Evolutionary conservation across 1,140 invertebrate species (phyloP), one percentile per base, ranked within the genome.

Genomic region (Campoletis sonorensis): DNA sequence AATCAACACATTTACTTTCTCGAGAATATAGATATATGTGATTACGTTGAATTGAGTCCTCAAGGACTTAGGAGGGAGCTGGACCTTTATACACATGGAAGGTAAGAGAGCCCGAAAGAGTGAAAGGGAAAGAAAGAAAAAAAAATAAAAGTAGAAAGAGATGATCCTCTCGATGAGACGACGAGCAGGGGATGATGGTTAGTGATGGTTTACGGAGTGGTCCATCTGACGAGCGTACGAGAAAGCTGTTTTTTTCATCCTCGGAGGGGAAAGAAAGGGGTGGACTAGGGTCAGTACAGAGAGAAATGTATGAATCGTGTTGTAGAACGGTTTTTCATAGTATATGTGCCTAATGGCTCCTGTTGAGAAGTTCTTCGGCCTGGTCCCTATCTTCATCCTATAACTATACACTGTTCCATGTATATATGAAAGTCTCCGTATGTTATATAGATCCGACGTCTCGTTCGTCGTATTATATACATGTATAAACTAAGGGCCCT

Each of bases 231-330:
- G 54, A 77, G 11, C 54, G 27, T 37, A 27, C 11, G 27, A 27
- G 49, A 49, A 75, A 75, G 27, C 72, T 77, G 88, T 92, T 91
- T 91, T 91, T 92, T 82, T 91, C 87, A 89, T 91, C 87, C 86
- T 89, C 83, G 79, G 86, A 86, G 3, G 61, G 18, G 21, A n/a
- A 4, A 26, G 3, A n/a, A 15, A 15, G 21, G 21, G 21, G 21
- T 26, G 61, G 61, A 7, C n/a, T 23, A 87, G 71, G 40, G 40
- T 45, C 40, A 45, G 40, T 45, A 13, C 40, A 45, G 11, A 11
- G 40, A 45, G 90, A 92, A 92, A 92, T 92, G 91, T 92, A 91
- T 92, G 90, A 92, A 92, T 91, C 91, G 90, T 92, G 91, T 92
- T 88, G 89, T 84, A 89, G 88, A 89, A 78, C 75, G 86, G 89